Evolutionary conservation across 1,140 invertebrate species (phyloP), one percentile per base, ranked within the genome.

Genomic region (Drosophila bipectinata): DNA sequence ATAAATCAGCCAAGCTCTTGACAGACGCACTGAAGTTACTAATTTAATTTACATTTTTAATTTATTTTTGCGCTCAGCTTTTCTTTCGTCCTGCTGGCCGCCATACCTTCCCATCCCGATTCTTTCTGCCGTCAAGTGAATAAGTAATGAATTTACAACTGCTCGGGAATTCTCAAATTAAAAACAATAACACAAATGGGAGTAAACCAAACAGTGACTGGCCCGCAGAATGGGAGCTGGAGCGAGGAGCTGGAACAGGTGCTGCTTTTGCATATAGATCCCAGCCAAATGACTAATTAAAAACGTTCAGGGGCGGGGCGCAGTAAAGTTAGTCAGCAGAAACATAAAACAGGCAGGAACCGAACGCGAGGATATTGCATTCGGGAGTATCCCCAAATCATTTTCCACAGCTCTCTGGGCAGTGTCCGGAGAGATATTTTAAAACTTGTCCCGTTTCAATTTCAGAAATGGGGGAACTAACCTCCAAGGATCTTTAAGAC

Each of bases 11-110:
- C 78, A 24, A 75, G 81, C 79, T 83, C 83, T 88, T 88, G 83
- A 88, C 83, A 88, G 83, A 88, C 83, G 84, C 83, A 88, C 84
- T 89, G 79, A 87, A 88, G 83, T 88, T 88, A 79, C 83, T 88
- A 88, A 88, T 88, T 88, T 88, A 88, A 88, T 88, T 88, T 88
- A 89, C 83, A 88, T 88, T 88, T 88, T 88, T 88, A 88, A 88
- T 88, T 88, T 83, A 83, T 88, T 88, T 88, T 69, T 77, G 52
- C 69, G 72, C 69, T 66, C 37, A 53, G 72, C 58, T 58, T 59
- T 44, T 52, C 48, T 49, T 62, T 39, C 28, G 30, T 30, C 24
- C 15, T 44, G 32, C 18, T 30, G 21, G 21, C 21, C 21, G 2
- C 21, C 21, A 21, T 21, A 21, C 51, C 14, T 61, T 30, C 14